phyloP scores from a whole-genome alignment of 2,888 invertebrate species.

The Tetanocera ferruginea region DNA sequence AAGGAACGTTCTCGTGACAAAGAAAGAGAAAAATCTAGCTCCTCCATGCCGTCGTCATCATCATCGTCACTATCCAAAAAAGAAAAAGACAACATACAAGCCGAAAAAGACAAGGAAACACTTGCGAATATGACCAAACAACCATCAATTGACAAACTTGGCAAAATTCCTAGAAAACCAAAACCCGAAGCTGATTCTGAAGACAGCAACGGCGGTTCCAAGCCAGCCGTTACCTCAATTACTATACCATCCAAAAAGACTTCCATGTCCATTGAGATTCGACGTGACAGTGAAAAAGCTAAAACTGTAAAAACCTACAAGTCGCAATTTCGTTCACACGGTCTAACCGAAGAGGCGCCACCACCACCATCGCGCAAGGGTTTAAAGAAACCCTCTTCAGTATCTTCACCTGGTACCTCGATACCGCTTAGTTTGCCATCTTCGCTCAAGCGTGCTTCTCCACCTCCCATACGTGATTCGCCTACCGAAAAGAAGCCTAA shows the following conservation, averaged over 20 bases:
- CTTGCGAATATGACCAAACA: conserved; percentile 76
- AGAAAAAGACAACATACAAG: conserved; percentile 68
- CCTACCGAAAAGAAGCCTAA: conserved; percentile 86
- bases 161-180: conserved; percentile 83
- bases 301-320: conserved; percentile 94
- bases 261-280: conserved; percentile 85
- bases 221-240: conserved; percentile 62
- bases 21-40: conserved; percentile 57
- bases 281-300: conserved; percentile 81
- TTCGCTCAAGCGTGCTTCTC: conserved; percentile 57
- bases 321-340: conserved; percentile 92
- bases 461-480: conserved; percentile 56
- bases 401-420: conserved; percentile 62
- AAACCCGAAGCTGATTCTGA: conserved; percentile 63
- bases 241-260: conserved; percentile 73
- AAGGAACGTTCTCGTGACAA: conserved; percentile 71
- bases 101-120: conserved; percentile 79
- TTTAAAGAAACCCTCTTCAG: conserved; percentile 74
- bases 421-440: conserved; percentile 54
- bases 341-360: conserved; percentile 87
- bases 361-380: conserved; percentile 85
- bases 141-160: conserved; percentile 80
- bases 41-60: conserved; percentile 41
- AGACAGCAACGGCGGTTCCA: conserved; percentile 50
- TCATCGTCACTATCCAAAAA: conserved; percentile 48